Base-by-base conservation (phyloP, 1,140 invertebrate species). In the Aethina tumida region DNA sequence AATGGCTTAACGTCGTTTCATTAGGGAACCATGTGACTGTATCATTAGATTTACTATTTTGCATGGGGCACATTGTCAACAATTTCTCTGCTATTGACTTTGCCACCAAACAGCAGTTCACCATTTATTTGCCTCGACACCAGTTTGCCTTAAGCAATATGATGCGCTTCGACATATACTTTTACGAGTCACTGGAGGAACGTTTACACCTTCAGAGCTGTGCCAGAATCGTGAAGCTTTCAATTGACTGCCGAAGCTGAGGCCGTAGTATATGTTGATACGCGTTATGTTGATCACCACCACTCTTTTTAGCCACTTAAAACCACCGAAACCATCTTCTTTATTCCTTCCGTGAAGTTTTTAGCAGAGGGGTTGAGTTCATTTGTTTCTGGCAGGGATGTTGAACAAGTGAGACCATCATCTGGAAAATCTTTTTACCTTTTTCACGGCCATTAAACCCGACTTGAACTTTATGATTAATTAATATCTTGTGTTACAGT, bases 11-110 rank as follows among this genome's bases (percentile, higher is more conserved):
- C n/a, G 22, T 32, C 33, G 36, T 33, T 40, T 52, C 50, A 50
- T 43, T 50, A 49, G 55, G 57, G 57, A 59, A 59, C 57, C 57
- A 59, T 59, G 57, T 56, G 53, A 56, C 51, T 56, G 52, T 56
- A 54, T 57, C 53, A 47, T 50, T 56, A 56, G 55, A 52, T 55
- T 52, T 54, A 54, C 57, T 59, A 59, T 59, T 59, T 59, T 59
- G 57, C 57, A 59, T 59, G 57, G 57, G 55, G 57, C 57, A 51
- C 31, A 50, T 37, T 49, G 44, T 35, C 35, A 36, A 32, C 43
- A 46, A 42, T 52, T 39, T 50, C 47, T 53, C 45, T 56, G 57
- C 52, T 58, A 54, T 27, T 44, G 35, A 55, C 55, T 57, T 55
- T 46, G 36, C 50, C 32, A 36, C 12, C 19, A 37, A 24, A 8